phyloP scores from a whole-genome alignment of 2,888 invertebrate genomes.

The Drosophila kambysellisi region DNA sequence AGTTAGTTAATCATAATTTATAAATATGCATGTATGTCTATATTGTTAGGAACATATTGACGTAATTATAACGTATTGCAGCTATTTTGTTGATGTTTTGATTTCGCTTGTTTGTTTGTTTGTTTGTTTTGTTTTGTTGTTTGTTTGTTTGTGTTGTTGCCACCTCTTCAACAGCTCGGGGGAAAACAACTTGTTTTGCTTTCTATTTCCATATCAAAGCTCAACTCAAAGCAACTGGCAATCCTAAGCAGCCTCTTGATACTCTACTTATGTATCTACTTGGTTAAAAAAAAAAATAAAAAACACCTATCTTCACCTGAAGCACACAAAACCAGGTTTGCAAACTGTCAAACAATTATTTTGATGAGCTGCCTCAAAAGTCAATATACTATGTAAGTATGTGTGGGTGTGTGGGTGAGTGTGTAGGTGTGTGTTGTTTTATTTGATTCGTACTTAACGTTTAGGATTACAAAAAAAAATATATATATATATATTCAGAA shows the following conservation, averaged over 20 bases:
- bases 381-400: slow-evolving; percentile 10
- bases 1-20: slow-evolving; percentile 59
- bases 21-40: slow-evolving; percentile 73
- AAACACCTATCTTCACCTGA: neutral
- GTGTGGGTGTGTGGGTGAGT: slow-evolving; percentile 11
- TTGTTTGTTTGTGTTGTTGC: slow-evolving; percentile 10
- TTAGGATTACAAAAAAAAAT: slow-evolving; percentile 19
- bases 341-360: slow-evolving; percentile 14
- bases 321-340: neutral
- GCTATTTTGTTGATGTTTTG: slow-evolving; percentile 76
- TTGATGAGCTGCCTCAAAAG: slow-evolving; percentile 25
- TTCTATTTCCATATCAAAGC: slow-evolving; percentile 8
- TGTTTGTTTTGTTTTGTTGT: slow-evolving; percentile 1
- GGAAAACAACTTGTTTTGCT: slow-evolving; percentile 24
- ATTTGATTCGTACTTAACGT: neutral
- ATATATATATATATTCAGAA: neutral
- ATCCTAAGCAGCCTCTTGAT: slow-evolving; percentile 53
- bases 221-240: slow-evolving; percentile 31
- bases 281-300: slow-evolving; percentile 1
- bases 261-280: slow-evolving; percentile 23
- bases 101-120: neutral
- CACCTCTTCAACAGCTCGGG: slow-evolving; percentile 24
- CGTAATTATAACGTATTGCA: slow-evolving; percentile 85
- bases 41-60: slow-evolving; percentile 85
- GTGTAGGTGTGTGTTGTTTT: slow-evolving; percentile 2